Evolutionary conservation across 2,797 vertebrate species (phyloP), one percentile per base, ranked within the genome.

Genomic region (Anas acuta): DNA sequence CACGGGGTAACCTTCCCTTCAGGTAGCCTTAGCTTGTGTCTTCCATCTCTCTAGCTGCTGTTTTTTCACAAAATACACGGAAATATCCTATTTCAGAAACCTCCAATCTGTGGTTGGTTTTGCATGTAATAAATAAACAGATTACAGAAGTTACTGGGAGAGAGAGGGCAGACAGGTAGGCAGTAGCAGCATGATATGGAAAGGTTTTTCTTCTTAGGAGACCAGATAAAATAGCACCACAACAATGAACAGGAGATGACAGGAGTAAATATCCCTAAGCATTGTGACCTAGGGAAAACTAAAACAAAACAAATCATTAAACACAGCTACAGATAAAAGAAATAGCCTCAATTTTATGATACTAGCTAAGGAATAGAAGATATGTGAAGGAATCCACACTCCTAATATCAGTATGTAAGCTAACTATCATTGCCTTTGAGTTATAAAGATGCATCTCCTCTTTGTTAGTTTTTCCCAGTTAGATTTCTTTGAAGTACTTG

Each of bases 401-500:
- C 7, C 25, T 66, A 26, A 3, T 75, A 45, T 70, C 47, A 32
- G 11, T 45, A 11, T 58, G 1, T 58, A 82, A 92, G 18, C 15
- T 60, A 53, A 71, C 11, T 37, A 20, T 33, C 15, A 51, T 45
- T 83, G 35, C 3, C 18, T 28, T 79, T 85, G 17, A 61, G 35
- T 84, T 58, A 92, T 64, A 88, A 94, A 86, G 60, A 77, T 73
- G 7, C 45, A 81, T 35, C 65, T 84, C 75, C 49, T 92, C 66
- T 76, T 95, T 35, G 6, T 33, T 83, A 37, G 22, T 51, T 60
- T 74, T 61, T 77, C 18, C 45, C 13, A 45, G 57, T 25, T 71
- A 82, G 86, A 94, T 90, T 83, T 87, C 51, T 67, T 81, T 22
- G 6, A 85, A 91, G 73, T 64, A 79, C 94, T 93, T 96, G 61